Base-by-base conservation (phyloP, 1,140 invertebrate genomes). In the Procambarus clarkii region DNA sequence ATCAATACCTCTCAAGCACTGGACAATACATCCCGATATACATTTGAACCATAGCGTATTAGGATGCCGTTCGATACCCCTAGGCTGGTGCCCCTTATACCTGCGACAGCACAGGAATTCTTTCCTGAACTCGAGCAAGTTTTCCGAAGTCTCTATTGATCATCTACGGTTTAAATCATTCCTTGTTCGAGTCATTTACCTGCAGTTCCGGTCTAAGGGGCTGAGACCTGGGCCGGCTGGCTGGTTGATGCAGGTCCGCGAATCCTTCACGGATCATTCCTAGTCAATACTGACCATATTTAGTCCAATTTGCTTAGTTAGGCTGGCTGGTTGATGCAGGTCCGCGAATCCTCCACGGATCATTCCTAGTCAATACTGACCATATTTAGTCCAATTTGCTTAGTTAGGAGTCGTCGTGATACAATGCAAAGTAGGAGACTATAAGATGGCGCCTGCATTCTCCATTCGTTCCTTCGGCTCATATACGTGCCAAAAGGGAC, bases 311-410 rank as follows among this genome's bases (percentile, higher is more conserved):
- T 74, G 21, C 69, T 74, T 34, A 74, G 69, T 34, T 74, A 74
- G 69, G 13, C 8, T 54, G 50, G 50, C 8, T 8, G 50, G 34
- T 13, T 13, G 13, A 69, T 69, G n/a, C 64, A 69, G 34, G 34
- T 34, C 34, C 34, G 1, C 34, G 18, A 24, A 78, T 45, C 76
- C 4, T 64, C 34, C 18, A 78, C 34, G 46, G 76, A 18, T 48
- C 18, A 78, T 78, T 78, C 9, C 8, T 13, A 54, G 50, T 69
- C 64, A 69, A 69, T 69, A 4, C 64, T 69, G 69, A 15, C 24
- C 69, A 74, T 74, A 34, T 74, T 74, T 74, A 74, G 69, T 34
- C 69, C 69, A 74, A 74, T 74, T 34, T 74, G 21, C 69, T 74
- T 34, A 74, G 69, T 34, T 74, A 74, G 69, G 13, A 74, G 24